Conservation (phyloP, 92 coral and sea anemone genomes). For the Anthopleura xanthogrammica region DNA sequence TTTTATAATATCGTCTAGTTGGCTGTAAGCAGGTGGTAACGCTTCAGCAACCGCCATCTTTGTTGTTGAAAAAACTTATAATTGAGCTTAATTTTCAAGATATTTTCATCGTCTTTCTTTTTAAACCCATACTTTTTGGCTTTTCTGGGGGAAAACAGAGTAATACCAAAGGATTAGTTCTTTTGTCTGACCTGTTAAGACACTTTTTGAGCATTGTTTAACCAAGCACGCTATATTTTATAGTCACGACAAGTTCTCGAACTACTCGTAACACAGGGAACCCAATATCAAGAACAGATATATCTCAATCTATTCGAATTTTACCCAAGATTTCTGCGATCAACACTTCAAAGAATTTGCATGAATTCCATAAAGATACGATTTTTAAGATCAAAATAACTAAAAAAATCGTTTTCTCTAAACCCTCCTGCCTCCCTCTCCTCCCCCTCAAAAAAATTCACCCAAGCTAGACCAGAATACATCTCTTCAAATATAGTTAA, state of each 20-base stretch:
- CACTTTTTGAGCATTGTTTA: slow-evolving; percentile 2
- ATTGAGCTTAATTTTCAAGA: neutral
- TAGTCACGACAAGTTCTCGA: neutral
- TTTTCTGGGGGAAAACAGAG: neutral
- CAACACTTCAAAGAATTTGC: too few relatives aligned
- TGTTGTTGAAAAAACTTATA: neutral
- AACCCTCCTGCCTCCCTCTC: too few relatives aligned
- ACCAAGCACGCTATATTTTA: neutral
- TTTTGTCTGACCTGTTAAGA: neutral
- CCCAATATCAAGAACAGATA: neutral
- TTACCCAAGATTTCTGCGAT: too few relatives aligned
- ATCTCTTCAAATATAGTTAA: too few relatives aligned
- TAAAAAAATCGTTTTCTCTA: too few relatives aligned
- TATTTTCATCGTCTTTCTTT: neutral
- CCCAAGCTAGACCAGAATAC: too few relatives aligned
- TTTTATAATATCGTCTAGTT: neutral
- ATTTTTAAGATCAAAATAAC: too few relatives aligned
- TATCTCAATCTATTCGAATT: too few relatives aligned
- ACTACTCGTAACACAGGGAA: neutral
- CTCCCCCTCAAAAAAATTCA: too few relatives aligned
- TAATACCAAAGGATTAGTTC: neutral
- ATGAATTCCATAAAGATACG: too few relatives aligned
- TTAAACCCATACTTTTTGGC: neutral
- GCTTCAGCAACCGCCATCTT: neutral
- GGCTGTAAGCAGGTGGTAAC: neutral